Evolutionary conservation across 2,888 invertebrate genomes (phyloP).

Genomic region (Agriopis aurantiaria): DNA sequence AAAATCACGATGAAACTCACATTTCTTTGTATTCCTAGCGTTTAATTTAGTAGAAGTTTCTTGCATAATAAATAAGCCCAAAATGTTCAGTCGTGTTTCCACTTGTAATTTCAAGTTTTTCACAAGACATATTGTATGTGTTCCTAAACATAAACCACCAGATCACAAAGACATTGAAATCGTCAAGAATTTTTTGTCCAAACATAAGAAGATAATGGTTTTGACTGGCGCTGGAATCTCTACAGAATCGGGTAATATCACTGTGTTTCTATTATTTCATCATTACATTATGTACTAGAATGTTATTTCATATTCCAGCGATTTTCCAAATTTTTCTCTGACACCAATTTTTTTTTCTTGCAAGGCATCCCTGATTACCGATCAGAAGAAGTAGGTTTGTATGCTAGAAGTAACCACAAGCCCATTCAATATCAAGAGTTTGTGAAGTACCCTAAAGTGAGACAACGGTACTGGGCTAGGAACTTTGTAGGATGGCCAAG

Average conservation of each 20-base stretch:
- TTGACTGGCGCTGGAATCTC: slow-evolving; percentile 98
- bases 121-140: slow-evolving; percentile 72
- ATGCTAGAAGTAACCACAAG: slow-evolving; percentile 93
- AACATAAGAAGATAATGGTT: slow-evolving; percentile 87
- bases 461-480: slow-evolving; percentile 97
- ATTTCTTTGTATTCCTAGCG: background rate
- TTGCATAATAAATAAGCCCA: background rate
- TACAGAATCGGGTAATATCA: slow-evolving; percentile 93
- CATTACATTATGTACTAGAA: too few relatives aligned
- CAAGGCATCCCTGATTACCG: slow-evolving; percentile 97
- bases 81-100: slow-evolving; percentile 54
- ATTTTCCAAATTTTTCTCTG: background rate
- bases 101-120: slow-evolving; percentile 42
- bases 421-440: slow-evolving; percentile 96
- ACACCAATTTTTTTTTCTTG: slow-evolving; percentile 18
- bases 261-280: background rate
- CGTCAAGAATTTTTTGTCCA: slow-evolving; percentile 87
- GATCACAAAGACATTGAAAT: slow-evolving; percentile 85
- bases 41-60: background rate
- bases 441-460: slow-evolving; percentile 87
- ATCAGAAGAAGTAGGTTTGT: slow-evolving; percentile 96
- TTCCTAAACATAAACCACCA: slow-evolving; percentile 91
- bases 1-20: background rate
- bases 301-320: too few relatives aligned
- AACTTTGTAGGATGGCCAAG: slow-evolving; percentile 97